Evolutionary conservation across 2,888 invertebrate species (phyloP).

Genomic region (Drosophila prolongata): DNA sequence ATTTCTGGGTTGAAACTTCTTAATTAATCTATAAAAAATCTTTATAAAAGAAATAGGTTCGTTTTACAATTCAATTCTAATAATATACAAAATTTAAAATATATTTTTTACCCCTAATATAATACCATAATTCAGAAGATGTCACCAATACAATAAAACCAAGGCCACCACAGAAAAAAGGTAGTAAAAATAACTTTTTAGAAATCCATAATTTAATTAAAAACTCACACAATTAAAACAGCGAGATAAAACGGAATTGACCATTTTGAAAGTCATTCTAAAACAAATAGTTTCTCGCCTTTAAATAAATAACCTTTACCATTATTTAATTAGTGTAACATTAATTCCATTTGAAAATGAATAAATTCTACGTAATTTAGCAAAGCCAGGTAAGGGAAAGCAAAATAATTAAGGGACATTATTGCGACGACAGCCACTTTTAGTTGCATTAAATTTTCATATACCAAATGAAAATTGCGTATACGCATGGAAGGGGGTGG

Average conservation of each 20-base stretch:
- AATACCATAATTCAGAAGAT: too few species aligned
- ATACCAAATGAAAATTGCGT: slow-evolving; percentile 60
- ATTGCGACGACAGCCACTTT: slow-evolving; percentile 48
- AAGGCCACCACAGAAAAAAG: too few species aligned
- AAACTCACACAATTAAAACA: not conserved
- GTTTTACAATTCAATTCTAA: too few species aligned
- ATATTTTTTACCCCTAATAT: too few species aligned
- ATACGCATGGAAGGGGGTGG: slow-evolving; percentile 28
- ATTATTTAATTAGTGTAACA: slow-evolving; percentile 20
- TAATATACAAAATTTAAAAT: too few species aligned
- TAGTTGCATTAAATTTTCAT: slow-evolving; percentile 66
- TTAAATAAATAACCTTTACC: not conserved
- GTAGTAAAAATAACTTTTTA: too few species aligned
- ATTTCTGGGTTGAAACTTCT: too few species aligned
- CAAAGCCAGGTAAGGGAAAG: slow-evolving; percentile 9
- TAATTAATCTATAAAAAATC: too few species aligned
- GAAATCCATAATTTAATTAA: not conserved
- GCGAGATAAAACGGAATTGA: not conserved
- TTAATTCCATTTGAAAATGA: slow-evolving; percentile 18
- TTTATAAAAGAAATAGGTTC: too few species aligned
- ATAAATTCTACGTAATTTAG: slow-evolving; percentile 37
- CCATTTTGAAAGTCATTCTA: too few species aligned
- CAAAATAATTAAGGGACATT: slow-evolving; percentile 59
- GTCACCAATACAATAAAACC: too few species aligned
- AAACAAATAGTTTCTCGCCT: not conserved